A percentile compares a stretch with the other conserved stretches of the same genome.
phyloP scores from a whole-genome alignment of 1,140 invertebrate species.

The Saxidomus purpurata region DNA sequence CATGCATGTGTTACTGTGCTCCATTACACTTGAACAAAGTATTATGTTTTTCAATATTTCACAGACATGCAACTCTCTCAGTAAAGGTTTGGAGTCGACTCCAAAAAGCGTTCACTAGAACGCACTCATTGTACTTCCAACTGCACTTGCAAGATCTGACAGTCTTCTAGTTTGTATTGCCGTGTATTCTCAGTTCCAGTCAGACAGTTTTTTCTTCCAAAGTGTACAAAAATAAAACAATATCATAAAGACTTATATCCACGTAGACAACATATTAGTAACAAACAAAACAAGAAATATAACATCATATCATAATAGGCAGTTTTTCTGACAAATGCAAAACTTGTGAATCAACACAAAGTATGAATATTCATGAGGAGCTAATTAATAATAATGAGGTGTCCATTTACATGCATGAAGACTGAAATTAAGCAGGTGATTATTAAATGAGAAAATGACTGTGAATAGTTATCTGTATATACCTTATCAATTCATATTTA shows the following conservation, averaged over 20 bases:
- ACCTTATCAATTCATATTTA: neutral
- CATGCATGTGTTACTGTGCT: too few relatives aligned
- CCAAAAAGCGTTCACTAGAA: too few relatives aligned
- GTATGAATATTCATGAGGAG: conserved; percentile 49
- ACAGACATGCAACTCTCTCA: too few relatives aligned
- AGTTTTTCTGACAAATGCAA: conserved; percentile 63
- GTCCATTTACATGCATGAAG: conserved; percentile 19
- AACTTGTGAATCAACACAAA: conserved; percentile 59
- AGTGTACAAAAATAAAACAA: conserved; percentile 66
- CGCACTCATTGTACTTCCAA: neutral
- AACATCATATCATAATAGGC: conserved; percentile 58
- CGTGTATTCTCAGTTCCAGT: neutral
- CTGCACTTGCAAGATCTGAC: neutral
- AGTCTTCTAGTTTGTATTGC: neutral
- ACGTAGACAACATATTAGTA: conserved; percentile 62
- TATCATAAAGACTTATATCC: conserved; percentile 56
- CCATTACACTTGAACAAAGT: too few relatives aligned
- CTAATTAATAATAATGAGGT: conserved; percentile 43
- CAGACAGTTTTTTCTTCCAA: conserved; percentile 34
- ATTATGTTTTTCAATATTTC: too few relatives aligned
- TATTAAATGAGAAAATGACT: conserved; percentile 43
- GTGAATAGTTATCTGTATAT: conserved; percentile 47
- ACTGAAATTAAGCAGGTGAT: conserved; percentile 23
- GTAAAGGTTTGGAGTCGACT: too few relatives aligned
- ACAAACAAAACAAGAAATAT: conserved; percentile 58